These are phyloP conservation scores for Piezodorus guildinii DNA, from an alignment of 1,140 invertebrate species.

Conservation along the genomic window DNA sequence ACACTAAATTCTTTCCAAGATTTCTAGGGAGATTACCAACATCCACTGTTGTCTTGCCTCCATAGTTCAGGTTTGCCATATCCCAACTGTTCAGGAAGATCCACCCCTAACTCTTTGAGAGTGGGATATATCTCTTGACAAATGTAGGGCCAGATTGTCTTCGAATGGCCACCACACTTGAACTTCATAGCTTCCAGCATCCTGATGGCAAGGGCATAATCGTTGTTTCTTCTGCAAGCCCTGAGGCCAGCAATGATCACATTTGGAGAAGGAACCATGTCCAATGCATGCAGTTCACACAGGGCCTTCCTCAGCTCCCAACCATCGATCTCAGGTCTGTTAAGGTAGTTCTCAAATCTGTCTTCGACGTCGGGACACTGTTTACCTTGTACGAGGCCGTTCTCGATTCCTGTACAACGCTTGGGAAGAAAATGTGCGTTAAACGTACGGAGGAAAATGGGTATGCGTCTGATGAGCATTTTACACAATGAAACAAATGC, in stretches of 20 bases:
- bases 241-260: slow-evolving; percentile 75
- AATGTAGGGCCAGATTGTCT: slow-evolving; percentile 81
- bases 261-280: slow-evolving; percentile 87
- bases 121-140: slow-evolving; percentile 86
- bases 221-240: slow-evolving; percentile 89
- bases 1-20: too few relatives aligned
- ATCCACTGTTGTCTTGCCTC: not conserved
- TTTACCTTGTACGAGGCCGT: not conserved
- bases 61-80: slow-evolving; percentile 90
- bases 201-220: slow-evolving; percentile 80
- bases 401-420: not conserved
- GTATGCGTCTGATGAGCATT: too few relatives aligned
- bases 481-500: too few relatives aligned
- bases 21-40: too few relatives aligned
- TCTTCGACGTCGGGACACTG: slow-evolving; percentile 23
- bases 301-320: slow-evolving; percentile 89
- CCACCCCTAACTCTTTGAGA: slow-evolving; percentile 81
- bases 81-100: slow-evolving; percentile 87
- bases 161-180: slow-evolving; percentile 67
- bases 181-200: slow-evolving; percentile 76
- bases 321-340: slow-evolving; percentile 77
- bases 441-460: too few relatives aligned
- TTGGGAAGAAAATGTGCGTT: not conserved
- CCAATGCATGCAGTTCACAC: slow-evolving; percentile 62
- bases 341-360: slow-evolving; percentile 75